A percentile compares a stretch with the other conserved stretches of the same genome.
phyloP scores from a whole-genome alignment of 2,888 invertebrate species.

The Hesperia comma region DNA sequence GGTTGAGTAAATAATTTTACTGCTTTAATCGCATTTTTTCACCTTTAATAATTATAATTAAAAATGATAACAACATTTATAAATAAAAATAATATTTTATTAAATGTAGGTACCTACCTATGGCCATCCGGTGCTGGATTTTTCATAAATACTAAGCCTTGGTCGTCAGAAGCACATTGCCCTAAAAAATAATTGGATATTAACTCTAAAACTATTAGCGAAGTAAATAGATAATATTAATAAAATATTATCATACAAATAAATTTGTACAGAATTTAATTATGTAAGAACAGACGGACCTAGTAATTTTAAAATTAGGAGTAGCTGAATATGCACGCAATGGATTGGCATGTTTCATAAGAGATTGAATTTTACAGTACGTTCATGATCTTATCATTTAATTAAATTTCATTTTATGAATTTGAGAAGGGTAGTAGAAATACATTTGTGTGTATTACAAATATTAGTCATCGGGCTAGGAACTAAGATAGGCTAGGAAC shows the following conservation, averaged over 20 bases:
- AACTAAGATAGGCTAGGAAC: too few relatives aligned
- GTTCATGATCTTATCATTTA: conserved; percentile 20
- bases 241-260: too few relatives aligned
- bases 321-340: background rate
- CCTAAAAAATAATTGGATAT: conserved; percentile 4
- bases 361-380: background rate
- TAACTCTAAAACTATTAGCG: too few relatives aligned
- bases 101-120: conserved; percentile 30
- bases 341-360: conserved; percentile 1
- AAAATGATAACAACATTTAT: too few relatives aligned
- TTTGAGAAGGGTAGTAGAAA: background rate
- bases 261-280: too few relatives aligned
- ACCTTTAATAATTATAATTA: too few relatives aligned
- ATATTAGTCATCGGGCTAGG: too few relatives aligned
- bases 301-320: conserved; percentile 3
- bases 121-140: conserved; percentile 40
- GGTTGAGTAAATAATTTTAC: background rate
- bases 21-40: too few relatives aligned
- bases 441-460: too few relatives aligned
- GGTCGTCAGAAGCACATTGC: background rate
- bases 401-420: conserved; percentile 14
- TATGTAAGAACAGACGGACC: background rate
- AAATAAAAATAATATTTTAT: background rate
- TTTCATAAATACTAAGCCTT: conserved; percentile 28
- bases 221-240: too few relatives aligned